These are phyloP conservation scores for Leptothorax acervorum DNA, from an alignment of 2,888 invertebrate genomes.

Conservation along the genomic window DNA sequence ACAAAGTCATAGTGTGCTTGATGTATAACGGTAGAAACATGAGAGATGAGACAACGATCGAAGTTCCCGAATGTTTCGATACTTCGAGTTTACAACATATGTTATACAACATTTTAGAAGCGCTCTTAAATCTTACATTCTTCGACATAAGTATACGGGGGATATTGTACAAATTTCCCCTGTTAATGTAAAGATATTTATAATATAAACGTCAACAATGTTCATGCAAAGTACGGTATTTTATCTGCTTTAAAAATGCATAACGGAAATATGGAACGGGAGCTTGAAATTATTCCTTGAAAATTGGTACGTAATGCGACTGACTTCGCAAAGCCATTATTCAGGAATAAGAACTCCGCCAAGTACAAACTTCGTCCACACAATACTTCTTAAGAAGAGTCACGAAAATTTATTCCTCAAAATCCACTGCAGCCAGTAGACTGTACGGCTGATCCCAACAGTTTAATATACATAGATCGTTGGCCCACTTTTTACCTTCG, in stretches of 20 bases:
- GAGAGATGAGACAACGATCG: background rate
- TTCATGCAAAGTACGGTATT: background rate
- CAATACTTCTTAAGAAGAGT: slow-evolving; percentile 39
- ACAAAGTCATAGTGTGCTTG: background rate
- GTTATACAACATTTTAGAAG: background rate
- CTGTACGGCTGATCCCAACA: slow-evolving; percentile 15
- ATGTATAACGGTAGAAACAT: background rate
- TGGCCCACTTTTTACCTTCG: slow-evolving; percentile 36
- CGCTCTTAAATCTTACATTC: slow-evolving; percentile 6
- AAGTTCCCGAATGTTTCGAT: background rate
- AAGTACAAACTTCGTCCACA: slow-evolving; percentile 39
- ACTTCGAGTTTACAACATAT: background rate
- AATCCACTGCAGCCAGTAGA: slow-evolving; percentile 14
- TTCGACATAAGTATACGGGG: background rate
- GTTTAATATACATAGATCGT: slow-evolving; percentile 33
- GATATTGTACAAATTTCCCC: background rate
- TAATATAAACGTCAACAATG: background rate
- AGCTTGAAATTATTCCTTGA: slow-evolving; percentile 35
- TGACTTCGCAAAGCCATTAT: slow-evolving; percentile 42
- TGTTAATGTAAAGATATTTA: background rate
- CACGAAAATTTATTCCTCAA: slow-evolving; percentile 49
- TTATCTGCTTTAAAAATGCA: slow-evolving; percentile 11
- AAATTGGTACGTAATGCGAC: slow-evolving; percentile 47
- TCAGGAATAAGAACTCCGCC: slow-evolving; percentile 35
- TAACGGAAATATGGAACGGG: slow-evolving; percentile 12